Conservation (phyloP, 37 sponge, comb jelly and placozoan genomes). For the Corticium candelabrum region DNA sequence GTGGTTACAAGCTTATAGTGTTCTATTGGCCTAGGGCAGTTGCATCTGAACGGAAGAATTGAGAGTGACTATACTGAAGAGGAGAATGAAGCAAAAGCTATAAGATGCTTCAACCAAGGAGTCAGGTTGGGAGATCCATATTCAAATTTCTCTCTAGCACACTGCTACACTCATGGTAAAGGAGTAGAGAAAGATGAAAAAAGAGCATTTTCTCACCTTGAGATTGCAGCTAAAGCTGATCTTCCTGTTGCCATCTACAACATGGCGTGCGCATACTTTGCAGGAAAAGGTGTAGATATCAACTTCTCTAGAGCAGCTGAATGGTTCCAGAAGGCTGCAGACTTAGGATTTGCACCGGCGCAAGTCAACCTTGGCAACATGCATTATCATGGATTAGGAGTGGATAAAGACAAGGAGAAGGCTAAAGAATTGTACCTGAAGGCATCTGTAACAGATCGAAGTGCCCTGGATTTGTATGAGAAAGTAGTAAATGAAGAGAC, state of each 20-base stretch:
- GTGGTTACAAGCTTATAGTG: too few species aligned
- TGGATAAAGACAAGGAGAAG: constrained; percentile 43
- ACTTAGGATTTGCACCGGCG: constrained; percentile 57
- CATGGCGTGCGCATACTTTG: constrained; percentile 61
- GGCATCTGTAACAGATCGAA: constrained; percentile 54
- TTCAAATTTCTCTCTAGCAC: constrained; percentile 51
- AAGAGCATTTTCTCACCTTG: constrained; percentile 43
- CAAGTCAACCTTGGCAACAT: constrained; percentile 90
- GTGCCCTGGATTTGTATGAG: constrained; percentile 53
- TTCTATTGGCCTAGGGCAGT: not conserved
- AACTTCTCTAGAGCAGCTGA: constrained; percentile 61
- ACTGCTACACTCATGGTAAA: constrained; percentile 63
- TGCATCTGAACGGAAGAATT: not conserved
- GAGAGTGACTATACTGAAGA: not conserved
- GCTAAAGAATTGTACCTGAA: constrained; percentile 67
- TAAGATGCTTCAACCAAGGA: not conserved
- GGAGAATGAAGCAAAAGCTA: not conserved
- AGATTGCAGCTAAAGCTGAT: constrained; percentile 47
- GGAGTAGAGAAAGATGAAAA: constrained; percentile 54
- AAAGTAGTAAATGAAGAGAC: constrained; percentile 50
- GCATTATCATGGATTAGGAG: constrained; percentile 71
- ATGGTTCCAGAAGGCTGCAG: constrained; percentile 48
- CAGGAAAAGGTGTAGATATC: constrained; percentile 61
- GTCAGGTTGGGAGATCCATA: not conserved
- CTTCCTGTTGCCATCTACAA: constrained; percentile 55